These are phyloP conservation scores for Dendronephthya gigantea DNA, from an alignment of 64 coral and sea anemone species.

Conservation along the genomic window DNA sequence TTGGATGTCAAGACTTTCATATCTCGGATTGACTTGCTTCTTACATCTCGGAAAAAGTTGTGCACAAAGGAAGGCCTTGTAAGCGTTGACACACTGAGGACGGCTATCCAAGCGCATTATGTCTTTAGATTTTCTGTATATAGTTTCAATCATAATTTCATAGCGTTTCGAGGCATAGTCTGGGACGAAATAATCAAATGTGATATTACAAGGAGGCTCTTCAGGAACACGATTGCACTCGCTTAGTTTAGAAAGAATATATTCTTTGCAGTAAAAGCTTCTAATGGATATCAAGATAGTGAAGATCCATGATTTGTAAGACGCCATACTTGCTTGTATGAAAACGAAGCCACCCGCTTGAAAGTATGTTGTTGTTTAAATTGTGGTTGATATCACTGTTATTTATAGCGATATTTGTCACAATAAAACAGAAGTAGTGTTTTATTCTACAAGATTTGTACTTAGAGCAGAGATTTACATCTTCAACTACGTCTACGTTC, in stretches of 20 bases:
- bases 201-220: background rate
- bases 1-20: background rate
- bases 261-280: background rate
- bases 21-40: background rate
- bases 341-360: background rate
- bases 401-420: background rate
- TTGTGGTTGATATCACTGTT: background rate
- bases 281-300: background rate
- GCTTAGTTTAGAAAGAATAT: background rate
- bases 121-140: background rate
- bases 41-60: background rate
- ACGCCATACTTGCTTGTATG: background rate
- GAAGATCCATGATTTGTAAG: background rate
- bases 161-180: constrained; percentile 1
- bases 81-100: background rate
- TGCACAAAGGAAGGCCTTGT: constrained; percentile 11
- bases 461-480: no score
- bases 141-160: background rate
- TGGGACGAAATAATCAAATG: background rate
- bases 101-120: background rate
- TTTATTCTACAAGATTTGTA: no score
- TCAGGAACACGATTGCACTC: background rate
- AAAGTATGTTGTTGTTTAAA: background rate
- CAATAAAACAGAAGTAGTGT: background rate
- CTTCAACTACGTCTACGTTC: no score